Conservation (phyloP, 1,140 invertebrate genomes). For the Drosophila obscura region DNA sequence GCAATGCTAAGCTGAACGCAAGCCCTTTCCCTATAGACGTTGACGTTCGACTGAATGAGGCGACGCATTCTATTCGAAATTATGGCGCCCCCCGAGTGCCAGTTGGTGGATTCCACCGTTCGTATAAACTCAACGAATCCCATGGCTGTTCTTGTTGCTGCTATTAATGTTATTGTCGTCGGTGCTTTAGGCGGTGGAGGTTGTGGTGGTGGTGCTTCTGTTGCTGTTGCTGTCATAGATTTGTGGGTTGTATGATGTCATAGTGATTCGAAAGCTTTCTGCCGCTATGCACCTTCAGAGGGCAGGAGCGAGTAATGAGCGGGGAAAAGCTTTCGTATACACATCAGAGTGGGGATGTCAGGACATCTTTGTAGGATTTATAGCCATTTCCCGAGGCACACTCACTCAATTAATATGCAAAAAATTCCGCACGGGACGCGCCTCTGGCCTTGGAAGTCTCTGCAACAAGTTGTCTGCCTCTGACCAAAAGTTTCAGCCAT, state of each 20-base stretch:
- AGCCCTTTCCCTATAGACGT: constrained; percentile 65
- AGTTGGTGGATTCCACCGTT: constrained; percentile 42
- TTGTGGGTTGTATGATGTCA: constrained; percentile 73
- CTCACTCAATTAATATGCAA: constrained; percentile 3
- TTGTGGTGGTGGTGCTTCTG: not conserved
- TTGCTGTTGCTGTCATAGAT: constrained; percentile 11
- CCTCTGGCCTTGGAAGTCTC: no score
- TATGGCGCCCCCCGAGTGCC: constrained; percentile 61
- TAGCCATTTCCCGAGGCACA: not conserved
- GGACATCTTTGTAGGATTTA: constrained; percentile 23
- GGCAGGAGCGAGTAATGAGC: not conserved
- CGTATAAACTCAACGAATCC: constrained; percentile 47
- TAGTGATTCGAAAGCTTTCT: constrained; percentile 23
- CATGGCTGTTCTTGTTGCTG: constrained; percentile 4
- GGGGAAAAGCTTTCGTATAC: constrained; percentile 12
- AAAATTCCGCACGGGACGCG: constrained; percentile 16
- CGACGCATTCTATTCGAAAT: constrained; percentile 69
- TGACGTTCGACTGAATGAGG: constrained; percentile 66
- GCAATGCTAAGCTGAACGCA: constrained; percentile 22
- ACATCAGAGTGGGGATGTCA: constrained; percentile 1
- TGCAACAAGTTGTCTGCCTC: constrained; percentile 63
- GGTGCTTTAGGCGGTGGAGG: constrained; percentile 23
- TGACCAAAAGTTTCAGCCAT: not conserved
- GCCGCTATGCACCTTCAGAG: not conserved
- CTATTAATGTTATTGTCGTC: constrained; percentile 23